These are phyloP conservation scores for Bambusicola thoracicus DNA, from an alignment of 2,113 vertebrate species.

Conservation along the genomic window DNA sequence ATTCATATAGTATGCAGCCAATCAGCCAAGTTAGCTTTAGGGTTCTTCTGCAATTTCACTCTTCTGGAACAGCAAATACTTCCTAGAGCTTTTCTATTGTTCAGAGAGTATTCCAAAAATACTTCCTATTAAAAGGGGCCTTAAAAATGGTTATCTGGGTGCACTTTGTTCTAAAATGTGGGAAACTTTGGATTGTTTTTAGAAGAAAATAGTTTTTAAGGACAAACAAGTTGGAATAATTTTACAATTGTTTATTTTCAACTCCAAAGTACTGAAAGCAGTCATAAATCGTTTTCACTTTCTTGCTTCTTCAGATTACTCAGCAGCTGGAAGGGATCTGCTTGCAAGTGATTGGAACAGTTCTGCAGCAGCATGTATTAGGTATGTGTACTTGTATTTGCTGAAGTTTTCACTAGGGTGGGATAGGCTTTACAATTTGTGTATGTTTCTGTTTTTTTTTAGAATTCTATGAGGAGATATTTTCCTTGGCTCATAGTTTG, in stretches of 20 bases:
- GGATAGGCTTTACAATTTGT: neutral
- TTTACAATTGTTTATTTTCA: neutral
- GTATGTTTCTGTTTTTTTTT: constrained; percentile 33
- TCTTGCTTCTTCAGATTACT: constrained; percentile 84
- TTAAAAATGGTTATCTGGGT: neutral
- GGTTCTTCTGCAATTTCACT: neutral
- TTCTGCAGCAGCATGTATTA: constrained; percentile 97
- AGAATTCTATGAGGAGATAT: constrained; percentile 99
- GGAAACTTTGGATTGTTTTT: neutral
- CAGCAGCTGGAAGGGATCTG: constrained; percentile 99
- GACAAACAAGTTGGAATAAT: neutral
- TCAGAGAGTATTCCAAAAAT: neutral
- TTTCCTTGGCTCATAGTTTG: constrained; percentile 97
- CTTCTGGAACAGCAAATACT: neutral
- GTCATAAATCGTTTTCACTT: neutral
- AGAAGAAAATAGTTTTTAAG: neutral
- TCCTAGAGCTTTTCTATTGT: neutral
- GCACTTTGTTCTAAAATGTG: neutral
- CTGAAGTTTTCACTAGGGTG: neutral
- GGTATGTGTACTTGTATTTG: constrained; percentile 76
- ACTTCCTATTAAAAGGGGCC: neutral
- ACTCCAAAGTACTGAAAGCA: neutral
- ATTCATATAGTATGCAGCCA: neutral
- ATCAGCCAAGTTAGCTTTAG: neutral
- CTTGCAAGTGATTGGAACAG: constrained; percentile 97